Evolutionary conservation across 2,113 vertebrate species (phyloP).

Genomic region (Apodemus speciosus): DNA sequence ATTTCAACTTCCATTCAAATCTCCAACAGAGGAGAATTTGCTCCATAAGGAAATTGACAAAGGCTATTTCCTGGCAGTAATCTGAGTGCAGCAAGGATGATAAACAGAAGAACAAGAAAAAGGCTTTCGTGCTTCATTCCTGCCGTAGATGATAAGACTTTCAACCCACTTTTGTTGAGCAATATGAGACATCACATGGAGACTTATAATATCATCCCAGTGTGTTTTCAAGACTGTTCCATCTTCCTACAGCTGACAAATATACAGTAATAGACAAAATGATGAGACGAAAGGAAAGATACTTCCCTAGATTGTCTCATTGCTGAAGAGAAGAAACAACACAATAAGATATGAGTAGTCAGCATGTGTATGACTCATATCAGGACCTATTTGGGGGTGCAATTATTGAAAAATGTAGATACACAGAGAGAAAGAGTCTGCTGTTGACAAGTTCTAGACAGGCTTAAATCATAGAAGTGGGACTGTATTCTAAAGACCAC

Average conservation of each 20-base stretch:
- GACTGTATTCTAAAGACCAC: neutral
- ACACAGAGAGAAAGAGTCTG: slow-evolving; percentile 54
- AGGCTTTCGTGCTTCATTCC: neutral
- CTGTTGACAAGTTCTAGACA: slow-evolving; percentile 54
- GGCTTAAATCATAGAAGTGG: slow-evolving; percentile 63
- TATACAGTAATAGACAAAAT: neutral
- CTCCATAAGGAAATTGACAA: neutral
- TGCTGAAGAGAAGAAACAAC: slow-evolving; percentile 43
- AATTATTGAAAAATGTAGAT: slow-evolving; percentile 64
- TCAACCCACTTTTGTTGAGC: neutral
- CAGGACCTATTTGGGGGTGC: slow-evolving; percentile 28
- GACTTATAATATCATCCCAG: neutral
- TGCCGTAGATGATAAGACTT: neutral
- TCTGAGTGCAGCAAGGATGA: neutral
- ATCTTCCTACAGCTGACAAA: neutral
- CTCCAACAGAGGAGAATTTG: neutral
- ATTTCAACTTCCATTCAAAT: neutral
- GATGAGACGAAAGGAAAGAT: slow-evolving; percentile 16
- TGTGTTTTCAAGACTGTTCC: neutral
- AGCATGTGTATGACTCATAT: slow-evolving; percentile 12
- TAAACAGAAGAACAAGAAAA: slow-evolving; percentile 2
- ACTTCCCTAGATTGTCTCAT: neutral
- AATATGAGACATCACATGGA: neutral
- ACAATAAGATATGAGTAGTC: neutral
- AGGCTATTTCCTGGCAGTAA: neutral